Conservation (phyloP, 2,797 vertebrate genomes). For the Anomalospiza imberbis region DNA sequence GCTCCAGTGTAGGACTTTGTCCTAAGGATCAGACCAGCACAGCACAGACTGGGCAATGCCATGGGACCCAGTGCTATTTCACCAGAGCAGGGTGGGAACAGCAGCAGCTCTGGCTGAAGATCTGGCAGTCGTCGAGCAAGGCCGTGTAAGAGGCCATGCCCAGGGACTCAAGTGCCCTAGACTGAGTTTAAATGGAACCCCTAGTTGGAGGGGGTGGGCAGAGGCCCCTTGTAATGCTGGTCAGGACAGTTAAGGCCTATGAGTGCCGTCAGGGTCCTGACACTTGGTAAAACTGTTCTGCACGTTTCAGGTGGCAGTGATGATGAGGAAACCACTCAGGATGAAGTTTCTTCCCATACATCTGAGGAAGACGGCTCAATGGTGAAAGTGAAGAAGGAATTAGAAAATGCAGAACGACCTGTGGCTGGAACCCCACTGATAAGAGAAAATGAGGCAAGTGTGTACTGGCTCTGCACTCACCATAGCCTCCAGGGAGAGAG, state of each 20-base stretch:
- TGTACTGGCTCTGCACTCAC: not conserved
- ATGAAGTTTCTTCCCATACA: constrained; percentile 78
- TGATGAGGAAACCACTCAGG: constrained; percentile 78
- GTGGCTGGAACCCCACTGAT: constrained; percentile 23
- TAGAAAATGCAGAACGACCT: constrained; percentile 65
- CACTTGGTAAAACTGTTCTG: constrained; percentile 22
- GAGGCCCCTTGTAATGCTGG: not conserved
- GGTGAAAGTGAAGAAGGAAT: constrained; percentile 73
- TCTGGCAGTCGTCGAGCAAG: not conserved
- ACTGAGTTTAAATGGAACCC: not conserved
- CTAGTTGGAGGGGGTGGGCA: not conserved
- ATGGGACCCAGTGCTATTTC: not conserved
- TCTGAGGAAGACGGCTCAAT: constrained; percentile 77
- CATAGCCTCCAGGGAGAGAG: not conserved
- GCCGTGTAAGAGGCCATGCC: not conserved
- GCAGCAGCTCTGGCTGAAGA: not conserved
- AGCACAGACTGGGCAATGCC: not conserved
- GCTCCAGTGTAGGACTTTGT: not conserved
- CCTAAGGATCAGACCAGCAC: not conserved
- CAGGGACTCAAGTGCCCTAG: not conserved
- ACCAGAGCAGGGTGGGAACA: not conserved
- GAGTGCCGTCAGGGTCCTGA: not conserved
- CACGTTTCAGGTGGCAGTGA: constrained; percentile 77
- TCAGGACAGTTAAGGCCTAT: not conserved
- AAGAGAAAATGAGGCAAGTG: constrained; percentile 69